Conservation (phyloP, 2,797 vertebrate species). For the Labroides dimidiatus region DNA sequence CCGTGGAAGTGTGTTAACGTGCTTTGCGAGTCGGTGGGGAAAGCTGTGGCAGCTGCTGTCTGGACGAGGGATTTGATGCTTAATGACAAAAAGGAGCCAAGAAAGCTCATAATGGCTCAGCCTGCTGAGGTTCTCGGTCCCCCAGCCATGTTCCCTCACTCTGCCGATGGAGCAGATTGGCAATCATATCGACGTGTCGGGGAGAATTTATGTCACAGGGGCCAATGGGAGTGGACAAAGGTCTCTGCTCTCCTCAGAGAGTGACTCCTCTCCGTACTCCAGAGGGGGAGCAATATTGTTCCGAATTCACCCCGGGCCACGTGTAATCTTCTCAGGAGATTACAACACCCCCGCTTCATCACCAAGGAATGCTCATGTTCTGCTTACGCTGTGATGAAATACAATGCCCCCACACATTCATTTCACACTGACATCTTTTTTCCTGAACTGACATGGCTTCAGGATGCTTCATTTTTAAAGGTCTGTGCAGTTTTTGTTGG, state of each 20-base stretch:
- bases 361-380: slow-evolving; percentile 52
- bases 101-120: slow-evolving; percentile 46
- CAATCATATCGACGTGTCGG: slow-evolving; percentile 69
- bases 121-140: slow-evolving; percentile 33
- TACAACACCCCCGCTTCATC: slow-evolving; percentile 66
- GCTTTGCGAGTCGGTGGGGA: slow-evolving; percentile 2
- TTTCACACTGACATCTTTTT: slow-evolving; percentile 49
- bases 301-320: slow-evolving; percentile 69
- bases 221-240: slow-evolving; percentile 66
- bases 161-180: slow-evolving; percentile 58
- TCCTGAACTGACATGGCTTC: slow-evolving; percentile 24
- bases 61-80: slow-evolving; percentile 34
- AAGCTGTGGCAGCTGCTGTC: slow-evolving; percentile 21
- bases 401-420: slow-evolving; percentile 52
- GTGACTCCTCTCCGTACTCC: slow-evolving; percentile 71
- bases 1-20: neutral
- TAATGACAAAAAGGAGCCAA: slow-evolving; percentile 49
- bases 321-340: slow-evolving; percentile 81
- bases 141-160: slow-evolving; percentile 15
- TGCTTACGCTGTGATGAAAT: slow-evolving; percentile 53
- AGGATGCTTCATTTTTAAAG: slow-evolving; percentile 31
- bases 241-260: slow-evolving; percentile 66
- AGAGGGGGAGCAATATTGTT: slow-evolving; percentile 76
- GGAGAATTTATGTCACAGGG: slow-evolving; percentile 67
- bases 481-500: slow-evolving; percentile 3